phyloP scores from a whole-genome alignment of 1,140 invertebrate genomes.

The Goniozus legneri region DNA sequence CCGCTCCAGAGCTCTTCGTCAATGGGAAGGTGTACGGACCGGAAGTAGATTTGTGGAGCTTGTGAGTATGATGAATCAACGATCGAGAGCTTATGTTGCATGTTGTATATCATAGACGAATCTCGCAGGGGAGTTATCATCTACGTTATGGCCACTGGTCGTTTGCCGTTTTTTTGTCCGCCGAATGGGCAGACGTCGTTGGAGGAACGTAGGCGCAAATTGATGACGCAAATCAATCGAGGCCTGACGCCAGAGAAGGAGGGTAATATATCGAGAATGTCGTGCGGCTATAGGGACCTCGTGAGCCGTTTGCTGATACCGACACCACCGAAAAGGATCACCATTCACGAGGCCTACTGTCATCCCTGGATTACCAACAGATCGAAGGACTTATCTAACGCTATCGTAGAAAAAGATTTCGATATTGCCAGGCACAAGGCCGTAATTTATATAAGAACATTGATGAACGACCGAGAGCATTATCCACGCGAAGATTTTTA shows the following conservation, averaged over 20 bases:
- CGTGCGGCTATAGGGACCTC: slow-evolving; percentile 41
- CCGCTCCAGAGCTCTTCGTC: slow-evolving; percentile 69
- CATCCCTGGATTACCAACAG: slow-evolving; percentile 49
- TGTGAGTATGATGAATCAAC: slow-evolving; percentile 54
- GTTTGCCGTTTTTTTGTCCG: slow-evolving; percentile 61
- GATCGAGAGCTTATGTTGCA: neutral
- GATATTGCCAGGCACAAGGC: slow-evolving; percentile 6
- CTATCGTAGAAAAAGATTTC: slow-evolving; percentile 5
- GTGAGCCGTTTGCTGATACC: slow-evolving; percentile 50
- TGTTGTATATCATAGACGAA: slow-evolving; percentile 4
- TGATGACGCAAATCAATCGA: slow-evolving; percentile 62
- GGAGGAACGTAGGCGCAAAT: slow-evolving; percentile 57
- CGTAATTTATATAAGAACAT: slow-evolving; percentile 13
- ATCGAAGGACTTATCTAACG: slow-evolving; percentile 3
- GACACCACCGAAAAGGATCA: slow-evolving; percentile 46
- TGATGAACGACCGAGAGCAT: neutral
- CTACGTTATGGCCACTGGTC: slow-evolving; percentile 66
- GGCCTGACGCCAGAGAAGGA: slow-evolving; percentile 56
- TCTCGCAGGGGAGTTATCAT: slow-evolving; percentile 62
- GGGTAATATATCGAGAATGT: slow-evolving; percentile 24
- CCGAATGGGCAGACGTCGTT: slow-evolving; percentile 49
- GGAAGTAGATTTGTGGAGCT: slow-evolving; percentile 74
- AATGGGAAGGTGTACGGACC: slow-evolving; percentile 64
- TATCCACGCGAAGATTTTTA: slow-evolving; percentile 1
- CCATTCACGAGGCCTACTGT: slow-evolving; percentile 47